These are phyloP conservation scores for Cydia amplana DNA, from an alignment of 1,140 invertebrate genomes.

Conservation along the genomic window DNA sequence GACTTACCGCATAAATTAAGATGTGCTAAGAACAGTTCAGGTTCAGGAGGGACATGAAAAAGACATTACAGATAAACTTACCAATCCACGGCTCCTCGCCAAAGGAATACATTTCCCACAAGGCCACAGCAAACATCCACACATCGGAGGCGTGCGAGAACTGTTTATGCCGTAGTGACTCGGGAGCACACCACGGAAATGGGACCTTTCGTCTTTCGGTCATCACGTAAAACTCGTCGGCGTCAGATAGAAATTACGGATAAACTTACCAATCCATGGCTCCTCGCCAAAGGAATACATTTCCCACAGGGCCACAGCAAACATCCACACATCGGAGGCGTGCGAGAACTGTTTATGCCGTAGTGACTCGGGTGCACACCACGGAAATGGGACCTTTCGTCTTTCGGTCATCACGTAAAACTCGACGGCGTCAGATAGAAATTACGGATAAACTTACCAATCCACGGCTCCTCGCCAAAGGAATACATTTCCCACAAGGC, in stretches of 20 bases:
- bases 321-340: slow-evolving; percentile 96
- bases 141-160: slow-evolving; percentile 95
- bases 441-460: slow-evolving; percentile 64
- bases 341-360: slow-evolving; percentile 94
- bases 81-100: slow-evolving; percentile 93
- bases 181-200: slow-evolving; percentile 96
- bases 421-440: slow-evolving; percentile 94
- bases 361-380: slow-evolving; percentile 96
- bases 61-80: slow-evolving; percentile 69
- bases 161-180: slow-evolving; percentile 91
- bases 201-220: background rate
- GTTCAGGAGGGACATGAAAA: no score
- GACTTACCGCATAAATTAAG: no score
- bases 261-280: slow-evolving; percentile 83
- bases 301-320: slow-evolving; percentile 93
- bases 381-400: slow-evolving; percentile 81
- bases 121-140: slow-evolving; percentile 94
- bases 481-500: slow-evolving; percentile 96
- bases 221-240: slow-evolving; percentile 93
- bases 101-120: slow-evolving; percentile 97
- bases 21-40: no score
- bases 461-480: slow-evolving; percentile 94
- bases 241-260: slow-evolving; percentile 84
- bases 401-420: slow-evolving; percentile 83
- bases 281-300: slow-evolving; percentile 97